phyloP scores from a whole-genome alignment of 1,140 invertebrate genomes.

The Pseudomyrmex gracilis region DNA sequence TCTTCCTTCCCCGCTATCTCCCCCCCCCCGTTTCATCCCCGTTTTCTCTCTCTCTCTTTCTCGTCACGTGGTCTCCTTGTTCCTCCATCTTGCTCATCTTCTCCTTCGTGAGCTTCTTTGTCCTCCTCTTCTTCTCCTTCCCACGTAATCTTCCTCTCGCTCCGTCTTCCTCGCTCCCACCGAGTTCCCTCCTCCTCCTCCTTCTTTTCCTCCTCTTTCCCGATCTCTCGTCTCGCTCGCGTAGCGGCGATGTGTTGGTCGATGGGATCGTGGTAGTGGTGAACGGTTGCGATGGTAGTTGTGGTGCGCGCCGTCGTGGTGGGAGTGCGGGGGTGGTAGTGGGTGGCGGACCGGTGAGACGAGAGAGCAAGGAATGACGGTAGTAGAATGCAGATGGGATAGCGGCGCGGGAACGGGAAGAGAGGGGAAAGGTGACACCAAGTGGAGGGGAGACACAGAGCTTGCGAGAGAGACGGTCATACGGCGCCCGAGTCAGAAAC shows the following conservation, averaged over 20 bases:
- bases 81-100: slow-evolving; percentile 19
- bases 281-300: slow-evolving; percentile 4
- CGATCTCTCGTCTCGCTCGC: slow-evolving; percentile 6
- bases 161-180: slow-evolving; percentile 9
- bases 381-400: slow-evolving; percentile 66
- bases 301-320: slow-evolving; percentile 54
- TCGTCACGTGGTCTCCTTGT: slow-evolving; percentile 39
- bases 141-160: slow-evolving; percentile 26
- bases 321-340: slow-evolving; percentile 73
- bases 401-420: slow-evolving; percentile 37
- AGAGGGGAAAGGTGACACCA: slow-evolving; percentile 4
- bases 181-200: slow-evolving; percentile 14
- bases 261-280: slow-evolving; percentile 7
- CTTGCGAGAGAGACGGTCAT: slow-evolving; percentile 80
- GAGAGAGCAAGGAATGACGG: slow-evolving; percentile 61
- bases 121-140: slow-evolving; percentile 34
- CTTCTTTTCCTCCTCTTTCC: slow-evolving; percentile 11
- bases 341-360: slow-evolving; percentile 39
- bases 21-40: neutral
- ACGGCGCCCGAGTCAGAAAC: slow-evolving; percentile 79
- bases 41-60: neutral
- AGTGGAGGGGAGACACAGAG: slow-evolving; percentile 63
- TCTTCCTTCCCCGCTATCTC: neutral
- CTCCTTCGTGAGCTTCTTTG: slow-evolving; percentile 46
- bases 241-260: slow-evolving; percentile 58